Evolutionary conservation across 2,797 vertebrate species (phyloP), one percentile per base, ranked within the genome.

Genomic region (Gymnoscopelus microlampas): DNA sequence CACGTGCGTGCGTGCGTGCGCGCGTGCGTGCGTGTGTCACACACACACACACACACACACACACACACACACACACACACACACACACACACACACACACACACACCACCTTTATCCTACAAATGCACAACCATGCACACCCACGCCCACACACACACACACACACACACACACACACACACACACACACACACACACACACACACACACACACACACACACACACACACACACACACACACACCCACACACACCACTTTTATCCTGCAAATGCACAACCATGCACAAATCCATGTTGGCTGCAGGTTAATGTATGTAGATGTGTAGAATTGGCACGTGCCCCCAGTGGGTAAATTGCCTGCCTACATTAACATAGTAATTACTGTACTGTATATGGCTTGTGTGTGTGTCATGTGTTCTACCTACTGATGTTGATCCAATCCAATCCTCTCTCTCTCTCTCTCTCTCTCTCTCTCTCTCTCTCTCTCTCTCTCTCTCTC

Each of bases 301-400:
- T 35, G 29, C 51, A 60, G 5, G 0, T 63, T 57, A 53, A n/a
- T 63, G 56, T 39, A 60, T 71, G 44, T 74, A 53, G n/a, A 69
- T 68, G 59, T 73, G 63, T 49, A 59, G 54, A 70, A 81, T 80
- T 56, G 44, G 61, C 71, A 70, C 68, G 57, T 29, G 63, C 23
- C 26, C 73, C 79, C 70, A 77, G 61, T 67, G 70, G 82, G 60
- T 78, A 24, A 77, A 44, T 65, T 69, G 71, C 71, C 80, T 83
- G 83, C 63, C 14, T 82, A 78, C 63, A 85, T 88, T 88, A 82
- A 76, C 84, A 90, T 86, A 81, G 63, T 82, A 77, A 87, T 87
- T 69, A 77, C 64, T 51, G 35, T 69, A 77, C 64, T 51, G 35
- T 10, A 11, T 47, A 12, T 53, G 11, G 68, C 47, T 50, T 59